Base-by-base conservation (phyloP, 2,113 vertebrate genomes). In the Chloebia gouldiae region DNA sequence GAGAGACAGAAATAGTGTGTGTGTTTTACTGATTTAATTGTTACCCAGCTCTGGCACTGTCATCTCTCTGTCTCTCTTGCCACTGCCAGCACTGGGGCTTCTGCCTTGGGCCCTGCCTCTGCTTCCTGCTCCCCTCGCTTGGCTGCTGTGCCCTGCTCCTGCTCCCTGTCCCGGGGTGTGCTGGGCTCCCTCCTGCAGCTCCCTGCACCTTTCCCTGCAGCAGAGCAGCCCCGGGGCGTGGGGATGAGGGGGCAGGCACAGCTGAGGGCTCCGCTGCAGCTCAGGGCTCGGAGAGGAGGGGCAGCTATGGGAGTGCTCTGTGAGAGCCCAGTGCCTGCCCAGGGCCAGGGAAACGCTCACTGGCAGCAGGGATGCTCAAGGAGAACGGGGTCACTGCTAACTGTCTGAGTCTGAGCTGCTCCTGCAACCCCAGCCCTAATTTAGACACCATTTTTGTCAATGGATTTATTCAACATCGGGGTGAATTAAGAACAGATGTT, bases 1-100 rank as follows among this genome's bases (percentile, higher is more conserved):
- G 75, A 87, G 90, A 84, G 88, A 79, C 72, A 92, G 94, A 94
- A 95, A 95, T 42, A 75, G 73, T 30, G 86, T 68, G 86, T 77
- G 49, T 72, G 33, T 89, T 94, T 80, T 47, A 59, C 72, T 68
- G 81, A 42, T 72, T 77, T 80, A 63, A 73, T 90, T 83, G 76
- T 83, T 88, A 85, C 10, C 69, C 85, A 8, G 81, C 51, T 13
- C 73, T 89, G 95, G 69, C 70, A 1, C 31, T 11, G 13, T 15
- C 47, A 31, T 14, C 39, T 45, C 68, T 39, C 2, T 0, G 35
- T 13, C 64, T n/a, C 40, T 33, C 35, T 15, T 13, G n/a, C 45
- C 53, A 1, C 35, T 28, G 22, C 40, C 78, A 33, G n/a, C 0
- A 0, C 72, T 35, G 78, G 54, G 75, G 42, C 37, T 23, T 11